Base-by-base conservation (phyloP, 2,888 invertebrate genomes). In the Poecilobothrus nobilitatus region DNA sequence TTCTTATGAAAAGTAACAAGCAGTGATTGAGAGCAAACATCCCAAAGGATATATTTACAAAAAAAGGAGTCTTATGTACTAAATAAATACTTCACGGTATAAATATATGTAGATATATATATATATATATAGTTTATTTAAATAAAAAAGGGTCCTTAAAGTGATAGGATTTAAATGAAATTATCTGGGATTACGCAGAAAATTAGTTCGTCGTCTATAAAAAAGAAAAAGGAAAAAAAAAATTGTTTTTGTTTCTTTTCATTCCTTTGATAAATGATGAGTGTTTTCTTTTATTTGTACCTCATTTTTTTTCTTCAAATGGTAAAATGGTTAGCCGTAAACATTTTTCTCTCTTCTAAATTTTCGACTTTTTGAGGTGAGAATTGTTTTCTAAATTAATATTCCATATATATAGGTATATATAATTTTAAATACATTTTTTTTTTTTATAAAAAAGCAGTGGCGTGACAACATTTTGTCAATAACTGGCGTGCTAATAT, bases 181-280 rank as follows among this genome's bases (percentile, higher is more conserved):
- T 75, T 75, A 75, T 74, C 74, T 72, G 67, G 74, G 75, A 75
- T 75, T 75, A 75, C 71, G 74, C 70, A 71, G 69, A 70, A 75
- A 75, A 75, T 75, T 74, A 74, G 75, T 72, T 73, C 71, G 68
- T 70, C 27, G 27, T 27, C 67, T 68, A n/a, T 33, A 8, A 8
- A 18, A 15, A 64, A 63, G 63, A 41, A 41, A 15, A 64, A 63
- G 63, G 7, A 41, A 53, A 4, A 18, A 53, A 18, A 53, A 2
- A 53, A 53, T 6, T 53, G 2, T 64, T 64, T 64, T 64, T 64
- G 4, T 64, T n/a, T n/a, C n/a, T n/a, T 8, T 22, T 10, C 6
- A 63, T 34, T 33, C 27, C n/a, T n/a, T 41, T 18, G 10, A 33
- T 27, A 64, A 34, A 18, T 3, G n/a, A 3, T 66, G 18, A 53